Percentiles rank a stretch among this genome's conserved stretches.
phyloP scores from a whole-genome alignment of 1,140 invertebrate genomes.

The Pemphigus obesinymphae region DNA sequence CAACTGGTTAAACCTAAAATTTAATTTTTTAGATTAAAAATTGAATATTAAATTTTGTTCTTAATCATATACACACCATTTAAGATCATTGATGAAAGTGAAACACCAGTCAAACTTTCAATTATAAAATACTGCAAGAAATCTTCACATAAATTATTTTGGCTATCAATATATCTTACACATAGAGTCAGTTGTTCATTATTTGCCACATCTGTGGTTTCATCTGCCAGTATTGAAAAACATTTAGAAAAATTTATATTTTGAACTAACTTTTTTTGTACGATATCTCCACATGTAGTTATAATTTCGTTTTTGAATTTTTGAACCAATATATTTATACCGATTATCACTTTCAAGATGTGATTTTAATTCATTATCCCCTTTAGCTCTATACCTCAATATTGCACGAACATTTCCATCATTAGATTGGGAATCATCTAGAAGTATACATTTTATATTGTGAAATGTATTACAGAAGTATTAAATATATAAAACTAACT shows the following conservation, averaged over 20 bases:
- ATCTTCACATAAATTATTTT: slow-evolving; percentile 27
- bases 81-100: neutral
- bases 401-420: slow-evolving; percentile 14
- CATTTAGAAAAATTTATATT: neutral
- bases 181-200: slow-evolving; percentile 28
- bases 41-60: neutral
- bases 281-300: neutral
- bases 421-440: neutral
- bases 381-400: neutral
- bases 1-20: neutral
- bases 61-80: neutral
- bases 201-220: neutral
- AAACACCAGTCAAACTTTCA: slow-evolving; percentile 43
- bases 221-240: slow-evolving; percentile 24
- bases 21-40: slow-evolving; percentile 42
- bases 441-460: neutral
- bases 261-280: neutral
- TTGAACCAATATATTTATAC: slow-evolving; percentile 18
- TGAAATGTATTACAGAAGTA: neutral
- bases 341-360: neutral
- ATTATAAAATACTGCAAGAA: slow-evolving; percentile 45
- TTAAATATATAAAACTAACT: neutral
- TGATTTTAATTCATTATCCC: slow-evolving; percentile 10
- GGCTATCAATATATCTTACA: slow-evolving; percentile 33
- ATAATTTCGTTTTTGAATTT: slow-evolving; percentile 47